These are phyloP conservation scores for Prunella strophiata DNA, from an alignment of 2,797 vertebrate genomes.

Conservation along the genomic window DNA sequence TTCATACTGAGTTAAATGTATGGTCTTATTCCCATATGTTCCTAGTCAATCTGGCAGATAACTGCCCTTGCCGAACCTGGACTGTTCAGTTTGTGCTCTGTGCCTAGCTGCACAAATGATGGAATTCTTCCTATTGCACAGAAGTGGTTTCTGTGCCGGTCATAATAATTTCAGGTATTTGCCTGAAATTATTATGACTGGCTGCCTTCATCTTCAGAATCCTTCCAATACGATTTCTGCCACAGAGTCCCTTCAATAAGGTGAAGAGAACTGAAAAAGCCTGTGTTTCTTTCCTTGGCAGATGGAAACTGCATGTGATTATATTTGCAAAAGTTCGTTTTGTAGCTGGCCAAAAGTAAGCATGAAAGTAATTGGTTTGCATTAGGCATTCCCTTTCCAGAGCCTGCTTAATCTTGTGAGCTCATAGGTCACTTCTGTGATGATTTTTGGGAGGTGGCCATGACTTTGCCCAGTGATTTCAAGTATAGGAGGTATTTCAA, in stretches of 20 bases:
- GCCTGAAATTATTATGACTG: too few relatives aligned
- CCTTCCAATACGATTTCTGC: neutral
- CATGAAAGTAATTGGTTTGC: neutral
- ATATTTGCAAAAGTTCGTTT: neutral
- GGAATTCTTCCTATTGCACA: neutral
- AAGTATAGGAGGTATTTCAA: neutral
- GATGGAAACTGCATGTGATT: neutral
- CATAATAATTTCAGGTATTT: neutral
- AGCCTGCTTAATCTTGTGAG: neutral
- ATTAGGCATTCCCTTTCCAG: neutral
- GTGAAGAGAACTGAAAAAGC: neutral
- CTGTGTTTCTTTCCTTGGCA: neutral
- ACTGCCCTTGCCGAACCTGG: accelerated
- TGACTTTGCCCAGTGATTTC: neutral
- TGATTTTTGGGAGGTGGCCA: neutral
- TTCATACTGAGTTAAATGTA: neutral
- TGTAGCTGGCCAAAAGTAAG: neutral
- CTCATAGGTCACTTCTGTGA: neutral
- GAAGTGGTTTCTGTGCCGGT: neutral
- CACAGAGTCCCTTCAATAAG: neutral
- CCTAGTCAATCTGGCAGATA: neutral
- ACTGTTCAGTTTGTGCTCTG: neutral
- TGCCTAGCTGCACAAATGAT: neutral
- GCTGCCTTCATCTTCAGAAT: neutral
- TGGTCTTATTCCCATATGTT: neutral